Evolutionary conservation across 2,888 invertebrate genomes (phyloP).

Genomic region (Harmothoe impar): DNA sequence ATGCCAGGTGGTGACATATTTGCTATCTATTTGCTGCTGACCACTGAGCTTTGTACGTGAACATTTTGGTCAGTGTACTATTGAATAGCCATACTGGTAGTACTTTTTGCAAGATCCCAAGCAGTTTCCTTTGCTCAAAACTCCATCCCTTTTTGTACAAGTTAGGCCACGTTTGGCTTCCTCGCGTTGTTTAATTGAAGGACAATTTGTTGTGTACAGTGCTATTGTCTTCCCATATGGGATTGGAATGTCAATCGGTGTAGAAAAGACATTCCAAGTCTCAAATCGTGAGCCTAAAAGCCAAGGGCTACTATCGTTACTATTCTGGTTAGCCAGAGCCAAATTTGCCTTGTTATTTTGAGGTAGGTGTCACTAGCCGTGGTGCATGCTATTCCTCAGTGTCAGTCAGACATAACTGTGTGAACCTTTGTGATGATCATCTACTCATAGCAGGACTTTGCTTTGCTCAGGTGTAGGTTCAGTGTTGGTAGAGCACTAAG

Average conservation of each 20-base stretch:
- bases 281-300: background rate
- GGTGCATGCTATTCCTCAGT: background rate
- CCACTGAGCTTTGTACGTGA: constrained; percentile 8
- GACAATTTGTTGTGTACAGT: constrained; percentile 46
- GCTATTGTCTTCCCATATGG: constrained; percentile 34
- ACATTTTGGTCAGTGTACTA: background rate
- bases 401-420: background rate
- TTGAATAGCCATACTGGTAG: background rate
- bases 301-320: background rate
- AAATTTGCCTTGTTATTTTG: constrained; percentile 31
- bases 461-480: constrained; percentile 10
- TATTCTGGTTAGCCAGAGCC: background rate
- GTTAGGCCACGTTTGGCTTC: background rate
- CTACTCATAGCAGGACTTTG: background rate
- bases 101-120: background rate
- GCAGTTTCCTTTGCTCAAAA: constrained; percentile 19
- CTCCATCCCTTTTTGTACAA: background rate
- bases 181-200: background rate
- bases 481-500: background rate
- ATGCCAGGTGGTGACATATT: background rate
- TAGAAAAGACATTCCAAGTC: background rate
- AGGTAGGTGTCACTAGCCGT: background rate
- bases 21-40: constrained; percentile 28
- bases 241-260: background rate
- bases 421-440: background rate